These are phyloP conservation scores for Sebastes diaconus DNA, from an alignment of 2,797 vertebrate species.

Conservation along the genomic window DNA sequence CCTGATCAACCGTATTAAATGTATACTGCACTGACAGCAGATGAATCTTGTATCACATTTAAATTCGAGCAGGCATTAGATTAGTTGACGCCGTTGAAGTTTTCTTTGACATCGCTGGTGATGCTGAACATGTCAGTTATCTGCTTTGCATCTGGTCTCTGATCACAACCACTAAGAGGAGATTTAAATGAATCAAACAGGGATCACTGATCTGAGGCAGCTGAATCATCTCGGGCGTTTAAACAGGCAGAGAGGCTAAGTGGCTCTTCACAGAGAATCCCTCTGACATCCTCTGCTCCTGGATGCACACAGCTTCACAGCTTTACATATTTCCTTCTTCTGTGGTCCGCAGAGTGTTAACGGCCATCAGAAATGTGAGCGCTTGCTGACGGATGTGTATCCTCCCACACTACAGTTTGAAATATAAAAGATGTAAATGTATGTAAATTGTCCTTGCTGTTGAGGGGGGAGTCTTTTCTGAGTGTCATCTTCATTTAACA, in stretches of 20 bases:
- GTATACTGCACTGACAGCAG: neutral
- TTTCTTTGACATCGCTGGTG: slow-evolving; percentile 15
- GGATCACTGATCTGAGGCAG: slow-evolving; percentile 26
- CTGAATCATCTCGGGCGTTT: slow-evolving; percentile 34
- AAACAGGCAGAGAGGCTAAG: slow-evolving; percentile 44
- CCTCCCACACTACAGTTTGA: slow-evolving; percentile 35
- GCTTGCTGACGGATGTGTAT: slow-evolving; percentile 18
- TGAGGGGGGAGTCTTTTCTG: neutral
- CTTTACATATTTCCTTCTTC: slow-evolving; percentile 39
- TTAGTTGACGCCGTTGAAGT: slow-evolving; percentile 1
- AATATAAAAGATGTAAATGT: slow-evolving; percentile 50
- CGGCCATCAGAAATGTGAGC: slow-evolving; percentile 38
- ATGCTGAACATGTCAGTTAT: slow-evolving; percentile 25
- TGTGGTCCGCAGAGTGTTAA: slow-evolving; percentile 10
- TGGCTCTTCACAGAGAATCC: slow-evolving; percentile 43
- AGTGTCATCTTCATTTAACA: slow-evolving; percentile 22
- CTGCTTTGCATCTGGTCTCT: slow-evolving; percentile 14
- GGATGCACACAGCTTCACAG: slow-evolving; percentile 4
- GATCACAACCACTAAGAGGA: slow-evolving; percentile 8
- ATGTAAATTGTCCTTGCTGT: slow-evolving; percentile 43
- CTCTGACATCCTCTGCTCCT: slow-evolving; percentile 31
- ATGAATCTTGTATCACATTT: neutral
- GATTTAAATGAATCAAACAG: slow-evolving; percentile 32
- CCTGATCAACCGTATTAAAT: neutral
- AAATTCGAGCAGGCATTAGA: slow-evolving; percentile 2